Evolutionary conservation across 2,797 vertebrate genomes (phyloP).

Genomic region (Xiphorhynchus erythropygius): DNA sequence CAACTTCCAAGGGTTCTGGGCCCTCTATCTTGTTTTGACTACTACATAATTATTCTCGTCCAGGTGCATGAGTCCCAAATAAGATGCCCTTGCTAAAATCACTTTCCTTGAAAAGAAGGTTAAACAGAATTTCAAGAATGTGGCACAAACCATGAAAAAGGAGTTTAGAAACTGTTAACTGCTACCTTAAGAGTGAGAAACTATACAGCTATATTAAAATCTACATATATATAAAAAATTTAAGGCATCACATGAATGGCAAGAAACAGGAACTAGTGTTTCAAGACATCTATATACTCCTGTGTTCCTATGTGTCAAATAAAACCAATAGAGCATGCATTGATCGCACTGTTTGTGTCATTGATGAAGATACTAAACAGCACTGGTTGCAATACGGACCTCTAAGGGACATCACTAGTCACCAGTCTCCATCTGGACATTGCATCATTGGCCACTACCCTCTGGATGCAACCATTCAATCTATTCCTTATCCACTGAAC

Average conservation of each 20-base stretch:
- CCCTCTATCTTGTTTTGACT: too few relatives aligned
- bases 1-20: too few relatives aligned
- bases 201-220: too few relatives aligned
- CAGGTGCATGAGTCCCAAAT: too few relatives aligned
- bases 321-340: background rate
- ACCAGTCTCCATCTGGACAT: background rate
- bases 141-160: too few relatives aligned
- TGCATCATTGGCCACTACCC: background rate
- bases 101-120: too few relatives aligned
- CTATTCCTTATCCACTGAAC: background rate
- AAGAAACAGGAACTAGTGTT: background rate
- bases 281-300: background rate
- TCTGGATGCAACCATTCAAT: background rate
- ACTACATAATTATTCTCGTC: too few relatives aligned
- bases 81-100: too few relatives aligned
- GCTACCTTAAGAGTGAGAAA: too few relatives aligned
- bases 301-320: background rate
- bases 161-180: too few relatives aligned
- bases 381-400: fast-evolving
- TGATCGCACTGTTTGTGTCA: fast-evolving
- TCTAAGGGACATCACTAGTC: background rate
- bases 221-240: too few relatives aligned
- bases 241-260: background rate
- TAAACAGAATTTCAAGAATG: too few relatives aligned
- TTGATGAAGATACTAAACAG: background rate